Evolutionary conservation across 2,113 vertebrate species (phyloP).

Genomic region (Gadus macrocephalus): DNA sequence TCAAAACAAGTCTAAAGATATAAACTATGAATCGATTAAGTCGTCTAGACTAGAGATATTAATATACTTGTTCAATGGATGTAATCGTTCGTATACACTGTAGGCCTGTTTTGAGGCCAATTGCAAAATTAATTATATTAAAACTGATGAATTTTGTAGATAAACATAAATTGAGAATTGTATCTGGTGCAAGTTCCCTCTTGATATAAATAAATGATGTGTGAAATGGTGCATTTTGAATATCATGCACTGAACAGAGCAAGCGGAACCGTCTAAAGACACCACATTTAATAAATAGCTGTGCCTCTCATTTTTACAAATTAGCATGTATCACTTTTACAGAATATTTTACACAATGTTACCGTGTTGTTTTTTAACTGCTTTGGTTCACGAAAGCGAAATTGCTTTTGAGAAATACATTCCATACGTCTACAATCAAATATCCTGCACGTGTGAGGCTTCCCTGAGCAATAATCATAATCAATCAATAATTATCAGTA

Average conservation of each 20-base stretch:
- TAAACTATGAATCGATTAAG: no score
- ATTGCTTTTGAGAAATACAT: constrained; percentile 54
- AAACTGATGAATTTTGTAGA: no score
- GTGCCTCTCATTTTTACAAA: constrained; percentile 9
- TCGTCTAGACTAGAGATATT: no score
- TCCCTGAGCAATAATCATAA: constrained; percentile 51
- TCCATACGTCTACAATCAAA: constrained; percentile 64
- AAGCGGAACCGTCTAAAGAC: constrained; percentile 27
- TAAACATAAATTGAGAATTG: no score
- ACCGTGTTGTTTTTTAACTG: not conserved
- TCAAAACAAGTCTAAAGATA: not conserved
- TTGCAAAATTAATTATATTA: no score
- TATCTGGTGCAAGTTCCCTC: no score
- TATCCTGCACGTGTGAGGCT: constrained; percentile 1
- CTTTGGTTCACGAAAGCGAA: not conserved
- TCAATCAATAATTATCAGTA: no score
- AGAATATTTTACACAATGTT: constrained; percentile 7
- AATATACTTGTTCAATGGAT: no score
- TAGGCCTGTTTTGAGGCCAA: no score
- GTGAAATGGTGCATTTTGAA: not conserved
- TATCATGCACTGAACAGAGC: constrained; percentile 1
- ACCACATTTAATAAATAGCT: constrained; percentile 65
- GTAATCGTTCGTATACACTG: no score
- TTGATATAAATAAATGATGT: no score
- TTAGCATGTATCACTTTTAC: constrained; percentile 11